A percentile compares a stretch with the other conserved stretches of the same genome.
phyloP scores from a whole-genome alignment of 2,113 vertebrate genomes.

The Phoenicopterus ruber region DNA sequence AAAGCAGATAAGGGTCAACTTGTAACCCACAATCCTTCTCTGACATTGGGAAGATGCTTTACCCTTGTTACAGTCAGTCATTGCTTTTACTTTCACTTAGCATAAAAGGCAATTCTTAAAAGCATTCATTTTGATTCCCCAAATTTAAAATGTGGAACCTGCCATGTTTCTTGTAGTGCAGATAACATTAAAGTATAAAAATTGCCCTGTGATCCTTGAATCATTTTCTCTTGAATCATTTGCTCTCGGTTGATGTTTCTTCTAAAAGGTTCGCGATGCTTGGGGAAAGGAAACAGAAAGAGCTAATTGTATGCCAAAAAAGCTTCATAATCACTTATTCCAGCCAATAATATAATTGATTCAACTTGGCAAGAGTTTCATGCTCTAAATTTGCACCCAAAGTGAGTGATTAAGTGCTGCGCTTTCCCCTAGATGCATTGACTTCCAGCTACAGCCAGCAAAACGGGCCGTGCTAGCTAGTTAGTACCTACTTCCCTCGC shows the following conservation, averaged over 20 bases:
- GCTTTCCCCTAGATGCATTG: background rate
- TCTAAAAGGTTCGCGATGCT: background rate
- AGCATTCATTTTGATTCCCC: conserved; percentile 17
- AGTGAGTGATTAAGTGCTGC: conserved; percentile 18
- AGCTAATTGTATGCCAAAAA: conserved; percentile 12
- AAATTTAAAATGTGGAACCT: background rate
- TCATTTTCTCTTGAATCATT: background rate
- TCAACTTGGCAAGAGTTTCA: conserved; percentile 19
- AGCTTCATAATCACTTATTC: conserved; percentile 27
- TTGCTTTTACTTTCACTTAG: conserved; percentile 21
- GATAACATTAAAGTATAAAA: background rate
- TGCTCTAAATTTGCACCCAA: conserved; percentile 16
- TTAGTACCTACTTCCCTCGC: background rate
- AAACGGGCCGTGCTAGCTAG: background rate
- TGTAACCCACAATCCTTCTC: background rate
- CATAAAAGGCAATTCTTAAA: background rate
- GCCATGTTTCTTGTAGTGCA: background rate
- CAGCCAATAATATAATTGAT: conserved; percentile 48
- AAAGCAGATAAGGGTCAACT: background rate
- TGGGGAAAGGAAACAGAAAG: conserved; percentile 4
- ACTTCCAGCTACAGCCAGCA: background rate
- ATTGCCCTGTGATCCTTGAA: background rate
- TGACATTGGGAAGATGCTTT: background rate
- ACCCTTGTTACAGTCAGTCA: background rate
- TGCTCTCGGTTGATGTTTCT: background rate